Base-by-base conservation (phyloP, 2,797 vertebrate species). In the Enteromius viviparus region DNA sequence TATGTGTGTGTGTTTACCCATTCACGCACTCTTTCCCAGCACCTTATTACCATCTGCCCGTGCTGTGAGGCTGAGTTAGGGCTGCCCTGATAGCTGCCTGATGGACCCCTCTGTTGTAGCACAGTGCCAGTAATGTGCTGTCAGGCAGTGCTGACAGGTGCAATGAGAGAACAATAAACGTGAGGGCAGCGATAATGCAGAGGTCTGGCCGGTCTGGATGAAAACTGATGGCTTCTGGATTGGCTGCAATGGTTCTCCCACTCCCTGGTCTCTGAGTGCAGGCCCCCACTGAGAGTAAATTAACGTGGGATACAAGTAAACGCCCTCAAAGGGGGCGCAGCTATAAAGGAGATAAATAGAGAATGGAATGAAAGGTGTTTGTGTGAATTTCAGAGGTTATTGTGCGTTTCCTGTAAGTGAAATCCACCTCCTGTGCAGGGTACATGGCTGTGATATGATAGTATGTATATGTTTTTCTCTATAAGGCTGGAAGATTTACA, bases 181-280 rank as follows among this genome's bases (percentile, higher is more conserved):
- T 90, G 87, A 90, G 94, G 94, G 93, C 95, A 95, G 92, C 91
- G 37, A 87, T 95, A 95, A 96, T 95, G 92, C 91, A 93, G 95
- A 95, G 95, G 94, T 95, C 93, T 93, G 91, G 90, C 91, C 42
- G 76, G 90, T 87, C 91, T 93, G 93, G 94, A 96, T 96, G 95
- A 95, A 96, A 96, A 96, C 93, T 95, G 95, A 96, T 96, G 93
- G 94, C 93, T 95, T 68, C 87, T 94, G 95, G 95, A 96, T 96
- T 96, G 93, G 91, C 89, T 96, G 87, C 91, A 94, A 66, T 93
- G 94, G 94, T 85, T 94, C 86, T 93, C 93, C 88, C 88, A 89
- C 91, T 90, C 85, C 89, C 80, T 88, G 85, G 87, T 53, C 83
- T 87, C 81, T 92, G 92, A 84, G 84, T 74, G 49, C 93, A 92